These are phyloP conservation scores for Drosophila azteca DNA, from an alignment of 1,140 invertebrate genomes.

Conservation along the genomic window DNA sequence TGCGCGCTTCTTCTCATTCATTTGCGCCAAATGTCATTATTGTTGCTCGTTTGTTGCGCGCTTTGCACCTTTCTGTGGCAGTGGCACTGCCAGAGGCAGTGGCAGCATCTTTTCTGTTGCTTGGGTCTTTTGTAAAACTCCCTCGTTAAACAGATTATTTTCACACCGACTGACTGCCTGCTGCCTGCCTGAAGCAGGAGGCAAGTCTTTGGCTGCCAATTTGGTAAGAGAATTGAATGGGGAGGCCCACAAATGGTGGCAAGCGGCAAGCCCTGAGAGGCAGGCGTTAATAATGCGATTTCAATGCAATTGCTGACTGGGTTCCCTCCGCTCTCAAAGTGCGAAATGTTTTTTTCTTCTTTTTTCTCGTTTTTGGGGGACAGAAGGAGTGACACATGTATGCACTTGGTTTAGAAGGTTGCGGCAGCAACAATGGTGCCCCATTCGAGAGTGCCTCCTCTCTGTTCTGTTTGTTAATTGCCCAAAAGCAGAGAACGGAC, in stretches of 20 bases:
- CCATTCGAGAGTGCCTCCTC: conserved; percentile 22
- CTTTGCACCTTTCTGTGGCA: conserved; percentile 18
- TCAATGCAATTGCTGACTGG: conserved; percentile 61
- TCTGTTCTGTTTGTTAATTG: conserved; percentile 27
- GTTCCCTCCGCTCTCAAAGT: conserved; percentile 46
- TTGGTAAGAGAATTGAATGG: conserved; percentile 58
- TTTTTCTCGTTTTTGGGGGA: conserved; percentile 58
- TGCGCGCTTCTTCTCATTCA: conserved; percentile 41
- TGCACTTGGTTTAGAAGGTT: conserved; percentile 75
- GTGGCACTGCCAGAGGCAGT: conserved; percentile 24
- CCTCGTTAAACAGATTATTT: conserved; percentile 83
- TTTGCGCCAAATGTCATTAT: conserved; percentile 82
- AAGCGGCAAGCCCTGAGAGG: conserved; percentile 11
- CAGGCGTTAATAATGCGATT: conserved; percentile 82
- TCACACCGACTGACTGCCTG: conserved; percentile 58
- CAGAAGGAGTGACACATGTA: conserved; percentile 81
- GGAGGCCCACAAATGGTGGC: conserved; percentile 8
- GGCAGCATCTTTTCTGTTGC: conserved; percentile 24
- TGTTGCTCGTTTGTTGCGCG: conserved; percentile 76
- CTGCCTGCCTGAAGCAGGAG: neutral
- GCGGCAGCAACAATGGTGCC: conserved; percentile 39
- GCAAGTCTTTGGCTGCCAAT: conserved; percentile 49
- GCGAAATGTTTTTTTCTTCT: conserved; percentile 51
- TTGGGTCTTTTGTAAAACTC: conserved; percentile 79
- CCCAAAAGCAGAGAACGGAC: neutral